These are phyloP conservation scores for Globia sparganii DNA, from an alignment of 2,888 invertebrate species.

Conservation along the genomic window DNA sequence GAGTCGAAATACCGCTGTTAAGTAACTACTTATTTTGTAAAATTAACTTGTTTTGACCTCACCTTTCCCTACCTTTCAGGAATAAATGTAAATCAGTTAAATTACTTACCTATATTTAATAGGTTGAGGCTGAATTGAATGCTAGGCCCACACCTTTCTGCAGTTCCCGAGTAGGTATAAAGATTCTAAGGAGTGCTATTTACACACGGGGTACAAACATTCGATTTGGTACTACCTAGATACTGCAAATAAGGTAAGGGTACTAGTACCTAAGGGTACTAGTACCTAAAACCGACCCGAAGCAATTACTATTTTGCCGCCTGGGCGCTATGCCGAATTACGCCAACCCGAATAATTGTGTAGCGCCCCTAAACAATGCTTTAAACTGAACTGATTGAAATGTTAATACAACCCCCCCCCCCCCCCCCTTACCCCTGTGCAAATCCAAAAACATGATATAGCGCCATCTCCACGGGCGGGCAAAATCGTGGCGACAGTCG, in stretches of 20 bases:
- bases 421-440: no score
- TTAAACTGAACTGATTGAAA: neutral
- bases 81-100: neutral
- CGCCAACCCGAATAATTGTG: neutral
- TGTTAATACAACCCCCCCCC: no score
- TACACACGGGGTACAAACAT: neutral
- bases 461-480: no score
- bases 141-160: neutral
- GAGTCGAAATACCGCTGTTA: neutral
- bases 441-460: no score
- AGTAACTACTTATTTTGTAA: neutral
- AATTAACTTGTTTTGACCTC: neutral
- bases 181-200: neutral
- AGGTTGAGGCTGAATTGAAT: neutral
- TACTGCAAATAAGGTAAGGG: no score
- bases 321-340: neutral
- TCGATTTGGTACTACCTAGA: neutral
- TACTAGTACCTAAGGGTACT: neutral
- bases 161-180: neutral
- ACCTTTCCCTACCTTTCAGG: neutral
- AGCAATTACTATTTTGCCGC: neutral
- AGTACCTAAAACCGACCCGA: neutral
- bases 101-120: neutral
- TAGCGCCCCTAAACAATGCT: neutral
- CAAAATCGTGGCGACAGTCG: no score